Base-by-base conservation (phyloP, 2,888 invertebrate species). In the Papilio demoleus region DNA sequence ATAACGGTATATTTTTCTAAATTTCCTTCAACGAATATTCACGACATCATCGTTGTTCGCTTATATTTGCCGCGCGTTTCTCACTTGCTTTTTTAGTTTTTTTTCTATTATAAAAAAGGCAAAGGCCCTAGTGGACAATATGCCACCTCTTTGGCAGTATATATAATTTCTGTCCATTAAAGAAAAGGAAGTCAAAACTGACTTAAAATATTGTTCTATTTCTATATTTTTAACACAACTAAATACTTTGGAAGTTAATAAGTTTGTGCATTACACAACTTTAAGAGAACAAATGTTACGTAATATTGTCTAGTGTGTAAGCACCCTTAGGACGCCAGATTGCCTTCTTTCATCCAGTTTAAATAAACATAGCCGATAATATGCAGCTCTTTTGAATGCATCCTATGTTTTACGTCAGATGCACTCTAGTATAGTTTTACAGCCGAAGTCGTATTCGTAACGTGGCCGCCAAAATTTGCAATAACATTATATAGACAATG, bases 261-360 rank as follows among this genome's bases (percentile, higher is more conserved):
- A 42, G 9, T 34, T 27, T 14, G 40, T 6, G 31, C 53, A 42
- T 59, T 65, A 36, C 59, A 17, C 19, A 60, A 66, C 9, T 36
- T 24, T 19, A 64, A 53, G 56, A 9, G n/a, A 22, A 36, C 36
- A 47, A 65, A 65, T 65, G 12, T 63, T 68, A 40, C 58, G 58
- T 61, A 63, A 68, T 27, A 42, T 36, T 45, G 59, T 61, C 64
- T 64, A 67, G 74, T 80, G 76, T 80, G 77, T 75, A 79, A 81
- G 72, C 68, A 64, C 79, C 85, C 79, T 87, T 77, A 86, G 81
- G 75, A 86, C 81, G 75, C 90, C 90, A 91, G 88, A 91, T 90
- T 92, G 90, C 90, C 91, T 92, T 92, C 92, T 91, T 92, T 92
- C 90, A 85, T 83, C 80, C 86, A 85, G 87, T 83, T 84, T 87